Evolutionary conservation across 2,797 vertebrate genomes (phyloP).

Genomic region (Rhynchonycteris naso): DNA sequence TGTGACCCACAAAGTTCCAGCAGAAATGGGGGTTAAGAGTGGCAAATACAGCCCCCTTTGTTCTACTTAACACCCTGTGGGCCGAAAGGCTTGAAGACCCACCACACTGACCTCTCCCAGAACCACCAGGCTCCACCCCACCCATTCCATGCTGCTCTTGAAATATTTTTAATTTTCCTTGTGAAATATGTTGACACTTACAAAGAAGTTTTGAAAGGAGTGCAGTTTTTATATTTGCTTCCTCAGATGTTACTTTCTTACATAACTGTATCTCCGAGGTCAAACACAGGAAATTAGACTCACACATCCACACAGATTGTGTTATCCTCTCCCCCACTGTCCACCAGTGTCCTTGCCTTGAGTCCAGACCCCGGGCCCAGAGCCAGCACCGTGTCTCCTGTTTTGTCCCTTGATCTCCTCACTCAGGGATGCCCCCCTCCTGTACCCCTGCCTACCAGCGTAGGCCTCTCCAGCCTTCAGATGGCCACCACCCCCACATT

Average conservation of each 20-base stretch:
- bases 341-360: neutral
- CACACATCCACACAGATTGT: neutral
- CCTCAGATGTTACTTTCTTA: neutral
- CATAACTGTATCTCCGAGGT: neutral
- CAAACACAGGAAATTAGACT: neutral
- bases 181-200: conserved; percentile 10
- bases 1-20: no score
- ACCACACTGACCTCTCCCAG: neutral
- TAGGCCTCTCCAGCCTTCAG: no score
- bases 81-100: neutral
- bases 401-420: neutral
- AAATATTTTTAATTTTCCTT: neutral
- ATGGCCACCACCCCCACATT: no score
- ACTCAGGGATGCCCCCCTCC: neutral
- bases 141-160: neutral
- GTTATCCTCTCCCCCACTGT: neutral
- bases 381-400: rapidly evolving
- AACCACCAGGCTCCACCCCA: no score
- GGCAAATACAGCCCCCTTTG: no score
- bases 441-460: neutral
- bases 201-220: neutral
- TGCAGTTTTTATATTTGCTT: neutral
- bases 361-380: neutral
- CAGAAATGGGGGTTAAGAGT: no score
- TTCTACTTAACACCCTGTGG: no score